These are phyloP conservation scores for Tychaedon coryphoeus DNA, from an alignment of 2,113 vertebrate genomes.

Conservation along the genomic window DNA sequence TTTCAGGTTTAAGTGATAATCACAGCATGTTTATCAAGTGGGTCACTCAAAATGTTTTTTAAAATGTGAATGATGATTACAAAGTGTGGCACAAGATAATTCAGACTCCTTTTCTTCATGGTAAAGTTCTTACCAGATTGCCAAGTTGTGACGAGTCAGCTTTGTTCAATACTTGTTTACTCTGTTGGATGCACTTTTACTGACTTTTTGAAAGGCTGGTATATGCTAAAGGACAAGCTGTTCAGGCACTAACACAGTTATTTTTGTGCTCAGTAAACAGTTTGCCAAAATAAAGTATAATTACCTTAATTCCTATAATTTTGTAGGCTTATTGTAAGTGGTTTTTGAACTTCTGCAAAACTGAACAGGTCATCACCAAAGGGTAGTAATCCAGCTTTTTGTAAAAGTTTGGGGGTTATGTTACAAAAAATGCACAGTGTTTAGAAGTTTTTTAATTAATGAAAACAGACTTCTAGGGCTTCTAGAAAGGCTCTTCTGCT, in stretches of 20 bases:
- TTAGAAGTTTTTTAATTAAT: background rate
- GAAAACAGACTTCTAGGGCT: background rate
- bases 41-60: background rate
- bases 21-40: background rate
- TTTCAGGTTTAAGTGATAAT: background rate
- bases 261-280: background rate
- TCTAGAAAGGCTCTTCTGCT: background rate
- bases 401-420: background rate
- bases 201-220: background rate
- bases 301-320: conserved; percentile 59
- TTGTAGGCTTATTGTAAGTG: background rate
- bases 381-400: background rate
- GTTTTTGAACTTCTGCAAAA: conserved; percentile 16
- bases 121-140: background rate
- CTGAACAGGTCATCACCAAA: background rate
- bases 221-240: background rate
- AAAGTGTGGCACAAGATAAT: background rate
- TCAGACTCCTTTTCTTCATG: background rate
- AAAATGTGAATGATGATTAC: background rate
- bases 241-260: background rate
- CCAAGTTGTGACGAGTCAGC: background rate
- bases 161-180: background rate
- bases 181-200: background rate
- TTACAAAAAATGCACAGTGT: background rate
- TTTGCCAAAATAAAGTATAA: conserved; percentile 22